phyloP scores from a whole-genome alignment of 1,140 invertebrate species.

The Nephotettix cincticeps region DNA sequence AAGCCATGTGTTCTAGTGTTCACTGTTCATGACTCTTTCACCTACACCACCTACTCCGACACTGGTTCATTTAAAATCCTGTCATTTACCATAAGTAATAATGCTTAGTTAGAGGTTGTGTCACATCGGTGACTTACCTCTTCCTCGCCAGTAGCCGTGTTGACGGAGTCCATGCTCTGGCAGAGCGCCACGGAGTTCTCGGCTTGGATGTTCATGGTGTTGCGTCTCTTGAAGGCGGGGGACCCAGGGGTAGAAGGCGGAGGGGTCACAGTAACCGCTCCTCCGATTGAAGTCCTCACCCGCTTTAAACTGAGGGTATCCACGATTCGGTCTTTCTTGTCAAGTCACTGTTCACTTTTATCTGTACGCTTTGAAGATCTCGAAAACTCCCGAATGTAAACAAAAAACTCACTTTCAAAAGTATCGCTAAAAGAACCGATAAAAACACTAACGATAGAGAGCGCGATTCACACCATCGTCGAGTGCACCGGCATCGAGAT shows the following conservation, averaged over 20 bases:
- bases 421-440: background rate
- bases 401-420: slow-evolving; percentile 1
- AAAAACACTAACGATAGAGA: background rate
- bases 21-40: too few species aligned
- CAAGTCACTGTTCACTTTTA: slow-evolving; percentile 14
- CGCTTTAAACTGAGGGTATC: slow-evolving; percentile 29
- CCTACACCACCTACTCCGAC: too few species aligned
- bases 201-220: slow-evolving; percentile 21
- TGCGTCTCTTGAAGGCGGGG: slow-evolving; percentile 26
- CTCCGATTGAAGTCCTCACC: slow-evolving; percentile 20
- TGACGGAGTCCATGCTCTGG: slow-evolving; percentile 91
- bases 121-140: slow-evolving; percentile 59
- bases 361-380: background rate
- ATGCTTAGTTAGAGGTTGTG: too few species aligned
- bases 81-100: too few species aligned
- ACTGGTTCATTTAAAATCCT: too few species aligned
- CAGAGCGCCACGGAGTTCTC: slow-evolving; percentile 54
- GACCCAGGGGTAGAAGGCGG: slow-evolving; percentile 26
- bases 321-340: slow-evolving; percentile 19
- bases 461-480: background rate
- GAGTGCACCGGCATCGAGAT: background rate
- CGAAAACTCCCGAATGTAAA: background rate
- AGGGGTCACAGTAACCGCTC: slow-evolving; percentile 22
- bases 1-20: background rate
- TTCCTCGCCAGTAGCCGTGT: slow-evolving; percentile 86